phyloP scores from a whole-genome alignment of 2,888 invertebrate species.

The Tillus elongatus region DNA sequence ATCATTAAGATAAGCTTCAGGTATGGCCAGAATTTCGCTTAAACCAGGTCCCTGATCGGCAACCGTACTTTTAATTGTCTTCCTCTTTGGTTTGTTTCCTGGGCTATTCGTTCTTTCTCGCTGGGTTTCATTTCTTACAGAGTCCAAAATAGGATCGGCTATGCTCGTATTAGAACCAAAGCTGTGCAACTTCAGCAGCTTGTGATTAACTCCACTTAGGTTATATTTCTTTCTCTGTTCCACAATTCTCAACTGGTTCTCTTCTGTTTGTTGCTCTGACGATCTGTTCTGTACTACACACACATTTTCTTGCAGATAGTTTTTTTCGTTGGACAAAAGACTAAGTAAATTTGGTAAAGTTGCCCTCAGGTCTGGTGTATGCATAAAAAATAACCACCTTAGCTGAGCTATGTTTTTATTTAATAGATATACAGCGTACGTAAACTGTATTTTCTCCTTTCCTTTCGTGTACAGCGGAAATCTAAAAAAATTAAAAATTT shows the following conservation, averaged over 20 bases:
- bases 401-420: conserved; percentile 94
- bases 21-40: conserved; percentile 37
- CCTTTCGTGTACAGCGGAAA: conserved; percentile 76
- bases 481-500: conserved; percentile 45
- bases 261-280: not conserved
- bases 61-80: conserved; percentile 6
- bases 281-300: conserved; percentile 9
- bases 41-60: conserved; percentile 26
- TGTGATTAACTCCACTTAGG: conserved; percentile 10
- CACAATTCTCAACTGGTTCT: not conserved
- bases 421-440: conserved; percentile 82
- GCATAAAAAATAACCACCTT: conserved; percentile 64
- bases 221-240: conserved; percentile 5
- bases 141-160: conserved; percentile 33
- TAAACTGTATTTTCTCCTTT: conserved; percentile 69
- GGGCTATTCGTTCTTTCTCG: conserved; percentile 23
- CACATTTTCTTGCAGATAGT: too few species aligned
- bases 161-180: conserved; percentile 27
- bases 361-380: conserved; percentile 64
- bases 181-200: conserved; percentile 22
- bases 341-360: conserved; percentile 63
- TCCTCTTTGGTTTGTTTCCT: conserved; percentile 3
- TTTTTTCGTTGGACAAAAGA: too few species aligned
- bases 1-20: conserved; percentile 36
- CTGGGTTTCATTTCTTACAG: conserved; percentile 22